Percentiles rank a stretch among this genome's conserved stretches.
Conservation (phyloP, 1,140 invertebrate genomes). For the Leucophenga varia region DNA sequence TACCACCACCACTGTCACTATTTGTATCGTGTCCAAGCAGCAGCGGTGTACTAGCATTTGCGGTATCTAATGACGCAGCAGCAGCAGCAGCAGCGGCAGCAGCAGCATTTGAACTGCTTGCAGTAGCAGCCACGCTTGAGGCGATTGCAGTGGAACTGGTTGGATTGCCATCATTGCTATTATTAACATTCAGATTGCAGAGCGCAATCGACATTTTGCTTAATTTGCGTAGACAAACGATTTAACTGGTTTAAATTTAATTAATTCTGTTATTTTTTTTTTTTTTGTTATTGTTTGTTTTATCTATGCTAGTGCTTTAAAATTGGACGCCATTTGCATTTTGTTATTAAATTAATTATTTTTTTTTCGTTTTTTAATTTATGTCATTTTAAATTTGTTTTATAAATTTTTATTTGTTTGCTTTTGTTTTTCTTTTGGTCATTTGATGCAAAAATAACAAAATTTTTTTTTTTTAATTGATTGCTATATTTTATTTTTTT, state of each 20-base stretch:
- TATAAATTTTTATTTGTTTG: background rate
- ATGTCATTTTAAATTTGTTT: too few relatives aligned
- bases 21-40: conserved; percentile 31
- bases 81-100: conserved; percentile 6
- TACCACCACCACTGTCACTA: conserved; percentile 5
- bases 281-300: too few relatives aligned
- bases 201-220: conserved; percentile 41
- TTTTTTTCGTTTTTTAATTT: background rate
- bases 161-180: conserved; percentile 1
- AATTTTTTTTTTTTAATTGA: too few relatives aligned
- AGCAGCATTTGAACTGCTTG: conserved; percentile 19
- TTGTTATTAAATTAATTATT: too few relatives aligned
- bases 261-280: background rate
- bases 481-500: background rate
- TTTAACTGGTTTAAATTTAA: background rate
- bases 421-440: background rate
- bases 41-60: conserved; percentile 33
- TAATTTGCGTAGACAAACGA: too few relatives aligned
- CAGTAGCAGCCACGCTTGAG: conserved; percentile 27
- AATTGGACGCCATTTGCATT: conserved; percentile 22
- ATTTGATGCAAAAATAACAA: background rate
- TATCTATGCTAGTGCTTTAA: too few relatives aligned
- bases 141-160: too few relatives aligned
- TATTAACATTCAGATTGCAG: conserved; percentile 36
- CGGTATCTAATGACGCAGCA: background rate